Conservation (phyloP, 2,113 vertebrate species). For the Paraplagusia blochii region DNA sequence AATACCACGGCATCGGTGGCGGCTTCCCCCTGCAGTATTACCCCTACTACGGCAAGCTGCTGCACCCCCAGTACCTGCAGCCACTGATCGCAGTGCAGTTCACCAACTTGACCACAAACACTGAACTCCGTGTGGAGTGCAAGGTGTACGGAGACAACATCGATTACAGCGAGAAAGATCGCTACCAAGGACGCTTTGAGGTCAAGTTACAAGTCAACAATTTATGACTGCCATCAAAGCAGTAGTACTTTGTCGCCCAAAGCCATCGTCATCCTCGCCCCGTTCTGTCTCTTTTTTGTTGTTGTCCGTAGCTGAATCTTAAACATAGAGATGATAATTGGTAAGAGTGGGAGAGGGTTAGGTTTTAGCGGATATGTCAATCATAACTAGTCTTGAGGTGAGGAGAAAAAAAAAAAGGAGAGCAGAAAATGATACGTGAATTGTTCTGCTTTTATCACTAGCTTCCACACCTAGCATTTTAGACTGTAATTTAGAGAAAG, state of each 20-base stretch:
- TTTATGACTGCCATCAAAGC: conserved; percentile 64
- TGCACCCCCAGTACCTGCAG: conserved; percentile 90
- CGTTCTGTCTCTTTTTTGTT: background rate
- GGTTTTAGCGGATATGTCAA: conserved; percentile 43
- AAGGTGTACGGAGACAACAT: conserved; percentile 91
- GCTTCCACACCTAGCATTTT: conserved; percentile 90
- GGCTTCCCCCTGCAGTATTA: conserved; percentile 96
- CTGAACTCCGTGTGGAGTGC: conserved; percentile 90
- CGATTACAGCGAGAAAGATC: conserved; percentile 92
- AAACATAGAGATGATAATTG: conserved; percentile 27
- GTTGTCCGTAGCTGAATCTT: conserved; percentile 18
- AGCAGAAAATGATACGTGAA: conserved; percentile 54
- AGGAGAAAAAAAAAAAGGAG: conserved; percentile 8
- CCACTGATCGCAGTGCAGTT: conserved; percentile 93
- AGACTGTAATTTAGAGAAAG: conserved; percentile 87
- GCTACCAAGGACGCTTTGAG: conserved; percentile 97
- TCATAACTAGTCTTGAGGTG: conserved; percentile 49
- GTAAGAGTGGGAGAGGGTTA: conserved; percentile 10
- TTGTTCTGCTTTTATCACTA: conserved; percentile 86
- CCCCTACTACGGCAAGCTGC: conserved; percentile 92
- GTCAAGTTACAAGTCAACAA: conserved; percentile 76
- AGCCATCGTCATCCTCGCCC: conserved; percentile 4
- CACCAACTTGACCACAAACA: conserved; percentile 83
- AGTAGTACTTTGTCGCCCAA: conserved; percentile 38
- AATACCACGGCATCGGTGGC: conserved; percentile 81